These are phyloP conservation scores for Thalassarche chlororhynchos DNA, from an alignment of 2,113 vertebrate species.

Conservation along the genomic window DNA sequence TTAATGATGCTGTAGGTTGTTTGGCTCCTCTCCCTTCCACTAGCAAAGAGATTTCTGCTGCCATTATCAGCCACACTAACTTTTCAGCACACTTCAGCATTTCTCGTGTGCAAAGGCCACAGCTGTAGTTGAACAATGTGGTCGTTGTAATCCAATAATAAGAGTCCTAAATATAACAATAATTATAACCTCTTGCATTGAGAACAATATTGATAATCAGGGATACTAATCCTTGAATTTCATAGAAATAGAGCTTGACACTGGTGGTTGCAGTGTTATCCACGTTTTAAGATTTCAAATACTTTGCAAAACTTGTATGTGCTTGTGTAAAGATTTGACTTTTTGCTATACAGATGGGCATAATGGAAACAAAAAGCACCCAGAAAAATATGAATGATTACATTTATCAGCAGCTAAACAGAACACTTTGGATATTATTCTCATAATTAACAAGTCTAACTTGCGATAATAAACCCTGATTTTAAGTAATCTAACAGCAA, in stretches of 20 bases:
- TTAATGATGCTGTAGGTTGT: not conserved
- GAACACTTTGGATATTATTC: not conserved
- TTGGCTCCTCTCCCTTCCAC: not conserved
- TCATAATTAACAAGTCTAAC: not conserved
- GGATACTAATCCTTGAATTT: not conserved
- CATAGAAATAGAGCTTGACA: not conserved
- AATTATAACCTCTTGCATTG: slow-evolving; percentile 22
- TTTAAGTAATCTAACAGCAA: not conserved
- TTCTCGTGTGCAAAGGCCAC: slow-evolving; percentile 13
- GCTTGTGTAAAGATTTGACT: not conserved
- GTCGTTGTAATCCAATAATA: slow-evolving; percentile 8
- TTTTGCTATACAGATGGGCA: not conserved
- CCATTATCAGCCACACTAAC: not conserved
- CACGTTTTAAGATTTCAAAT: not conserved
- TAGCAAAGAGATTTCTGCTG: not conserved
- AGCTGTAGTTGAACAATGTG: slow-evolving; percentile 57
- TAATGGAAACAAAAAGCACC: not conserved
- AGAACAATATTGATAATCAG: slow-evolving; percentile 63
- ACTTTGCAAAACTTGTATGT: not conserved
- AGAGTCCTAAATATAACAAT: slow-evolving; percentile 52
- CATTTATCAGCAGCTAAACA: not conserved
- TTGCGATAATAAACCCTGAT: not conserved
- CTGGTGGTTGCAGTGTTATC: not conserved
- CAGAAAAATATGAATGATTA: not conserved
- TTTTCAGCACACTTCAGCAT: slow-evolving; percentile 35